These are phyloP conservation scores for Bambusicola thoracicus DNA, from an alignment of 2,113 vertebrate species.

Conservation along the genomic window DNA sequence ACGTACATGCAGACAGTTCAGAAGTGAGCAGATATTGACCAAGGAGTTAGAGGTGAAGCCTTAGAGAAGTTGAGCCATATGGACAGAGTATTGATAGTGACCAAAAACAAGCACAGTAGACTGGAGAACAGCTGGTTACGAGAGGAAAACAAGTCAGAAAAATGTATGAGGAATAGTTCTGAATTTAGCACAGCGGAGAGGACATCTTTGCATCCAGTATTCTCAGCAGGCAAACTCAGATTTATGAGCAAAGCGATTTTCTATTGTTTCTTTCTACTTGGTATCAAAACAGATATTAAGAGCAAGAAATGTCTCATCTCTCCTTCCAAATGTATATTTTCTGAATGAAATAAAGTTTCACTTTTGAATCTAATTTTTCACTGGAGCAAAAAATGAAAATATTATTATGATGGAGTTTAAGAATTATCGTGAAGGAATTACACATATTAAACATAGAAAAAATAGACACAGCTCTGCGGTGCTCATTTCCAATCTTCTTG, in stretches of 20 bases:
- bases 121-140: neutral
- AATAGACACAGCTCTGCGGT: neutral
- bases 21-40: neutral
- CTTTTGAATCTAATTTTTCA: neutral
- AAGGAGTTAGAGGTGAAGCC: neutral
- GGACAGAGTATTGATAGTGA: fast-evolving
- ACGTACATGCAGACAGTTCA: fast-evolving
- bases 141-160: neutral
- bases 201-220: neutral
- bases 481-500: neutral
- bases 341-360: neutral
- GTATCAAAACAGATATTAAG: neutral
- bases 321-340: neutral
- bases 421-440: neutral
- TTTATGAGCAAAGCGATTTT: neutral
- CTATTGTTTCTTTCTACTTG: neutral
- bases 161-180: fast-evolving
- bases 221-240: neutral
- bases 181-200: neutral
- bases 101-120: fast-evolving
- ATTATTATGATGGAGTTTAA: neutral
- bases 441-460: neutral
- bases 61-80: fast-evolving
- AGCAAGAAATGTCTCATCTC: neutral
- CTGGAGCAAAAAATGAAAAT: neutral